Conservation (phyloP, 2,888 invertebrate species). For the Alsophila aescularia region DNA sequence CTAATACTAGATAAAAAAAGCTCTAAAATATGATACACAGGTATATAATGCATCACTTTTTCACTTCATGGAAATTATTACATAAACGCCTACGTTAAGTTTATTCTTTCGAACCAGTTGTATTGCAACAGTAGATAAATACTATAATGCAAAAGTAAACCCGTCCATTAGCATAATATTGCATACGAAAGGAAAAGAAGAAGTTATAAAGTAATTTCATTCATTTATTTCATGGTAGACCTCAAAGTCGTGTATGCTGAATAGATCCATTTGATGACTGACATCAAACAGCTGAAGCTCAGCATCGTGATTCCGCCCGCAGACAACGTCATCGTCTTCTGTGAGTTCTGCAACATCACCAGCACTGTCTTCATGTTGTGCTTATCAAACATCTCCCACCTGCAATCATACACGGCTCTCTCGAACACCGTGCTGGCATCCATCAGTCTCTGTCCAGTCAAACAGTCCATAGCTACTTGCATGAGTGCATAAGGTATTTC, state of each 20-base stretch:
- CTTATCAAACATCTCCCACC: constrained; percentile 53
- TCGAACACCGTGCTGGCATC: constrained; percentile 49
- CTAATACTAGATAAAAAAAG: too few species aligned
- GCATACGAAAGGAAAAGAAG: too few species aligned
- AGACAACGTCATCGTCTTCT: constrained; percentile 50
- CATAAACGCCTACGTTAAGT: too few species aligned
- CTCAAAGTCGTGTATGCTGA: constrained; percentile 53
- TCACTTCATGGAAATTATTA: too few species aligned
- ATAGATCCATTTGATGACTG: constrained; percentile 47
- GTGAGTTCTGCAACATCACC: constrained; percentile 50
- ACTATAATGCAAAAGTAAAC: too few species aligned
- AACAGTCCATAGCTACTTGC: constrained; percentile 55
- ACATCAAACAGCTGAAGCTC: constrained; percentile 47
- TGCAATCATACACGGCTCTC: constrained; percentile 49
- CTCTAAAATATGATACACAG: too few species aligned
- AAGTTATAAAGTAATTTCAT: too few species aligned
- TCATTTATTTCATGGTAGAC: constrained; percentile 37
- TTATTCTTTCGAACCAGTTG: too few species aligned
- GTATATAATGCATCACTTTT: too few species aligned
- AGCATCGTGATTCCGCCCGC: constrained; percentile 51
- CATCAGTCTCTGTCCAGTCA: constrained; percentile 51
- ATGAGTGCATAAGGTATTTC: constrained; percentile 56
- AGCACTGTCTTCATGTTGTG: constrained; percentile 49
- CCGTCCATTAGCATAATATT: too few species aligned
- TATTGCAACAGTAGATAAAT: too few species aligned